These are phyloP conservation scores for Sardinella longiceps DNA, from an alignment of 2,797 vertebrate species.

Conservation along the genomic window DNA sequence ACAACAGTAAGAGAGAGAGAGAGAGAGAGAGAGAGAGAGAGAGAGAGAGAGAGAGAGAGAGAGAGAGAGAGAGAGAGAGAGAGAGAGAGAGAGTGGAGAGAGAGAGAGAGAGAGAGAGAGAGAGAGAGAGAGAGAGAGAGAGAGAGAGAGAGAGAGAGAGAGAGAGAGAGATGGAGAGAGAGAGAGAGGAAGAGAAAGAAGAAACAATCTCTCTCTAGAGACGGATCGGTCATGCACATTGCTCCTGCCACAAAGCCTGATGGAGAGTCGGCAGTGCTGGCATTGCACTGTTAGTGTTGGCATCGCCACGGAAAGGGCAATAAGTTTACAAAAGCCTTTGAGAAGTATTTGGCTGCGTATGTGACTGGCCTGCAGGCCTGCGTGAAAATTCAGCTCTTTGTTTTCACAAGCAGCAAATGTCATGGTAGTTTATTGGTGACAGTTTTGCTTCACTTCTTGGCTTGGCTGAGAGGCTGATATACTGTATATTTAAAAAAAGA, in stretches of 20 bases:
- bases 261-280: background rate
- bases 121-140: background rate
- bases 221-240: background rate
- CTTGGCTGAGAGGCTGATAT: background rate
- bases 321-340: background rate
- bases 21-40: background rate
- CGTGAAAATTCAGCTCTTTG: background rate
- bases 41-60: background rate
- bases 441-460: background rate
- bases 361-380: background rate
- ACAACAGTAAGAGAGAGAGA: background rate
- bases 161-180: too few species aligned
- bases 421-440: background rate
- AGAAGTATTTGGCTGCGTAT: background rate
- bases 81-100: too few species aligned
- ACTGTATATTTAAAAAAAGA: too few species aligned
- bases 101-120: background rate
- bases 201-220: background rate
- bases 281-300: background rate
- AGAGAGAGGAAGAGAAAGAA: background rate
- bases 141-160: background rate
- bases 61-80: background rate
- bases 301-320: background rate
- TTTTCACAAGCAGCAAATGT: background rate
- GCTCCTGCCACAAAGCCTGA: conserved; percentile 2